A percentile compares a stretch with the other conserved stretches of the same genome.
phyloP scores from a whole-genome alignment of 2,113 vertebrate species.

The Rhinolophus sinicus region DNA sequence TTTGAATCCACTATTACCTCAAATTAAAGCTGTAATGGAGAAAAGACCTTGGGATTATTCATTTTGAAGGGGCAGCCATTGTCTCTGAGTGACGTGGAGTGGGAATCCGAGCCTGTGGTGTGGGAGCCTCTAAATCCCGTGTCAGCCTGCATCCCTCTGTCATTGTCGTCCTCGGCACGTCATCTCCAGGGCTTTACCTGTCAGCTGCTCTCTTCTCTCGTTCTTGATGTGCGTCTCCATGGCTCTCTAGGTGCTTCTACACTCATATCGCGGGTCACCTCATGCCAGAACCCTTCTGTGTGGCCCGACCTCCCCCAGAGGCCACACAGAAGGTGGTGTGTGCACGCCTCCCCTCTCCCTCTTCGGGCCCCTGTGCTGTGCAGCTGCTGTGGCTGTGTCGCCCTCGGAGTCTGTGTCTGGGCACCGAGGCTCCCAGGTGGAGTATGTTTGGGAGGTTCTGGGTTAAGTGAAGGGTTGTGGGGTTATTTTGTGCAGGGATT shows the following conservation, averaged over 20 bases:
- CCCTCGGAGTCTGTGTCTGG: not conserved
- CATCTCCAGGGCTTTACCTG: not conserved
- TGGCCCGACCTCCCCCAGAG: not conserved
- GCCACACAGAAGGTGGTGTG: not conserved
- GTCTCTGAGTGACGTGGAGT: too few species aligned
- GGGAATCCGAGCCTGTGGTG: not conserved
- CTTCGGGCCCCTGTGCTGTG: not conserved
- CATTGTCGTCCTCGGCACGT: not conserved
- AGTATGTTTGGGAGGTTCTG: fast-evolving
- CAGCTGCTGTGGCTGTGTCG: not conserved
- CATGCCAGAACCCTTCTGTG: not conserved
- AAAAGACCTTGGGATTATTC: not conserved
- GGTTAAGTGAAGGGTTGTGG: not conserved
- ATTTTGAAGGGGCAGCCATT: not conserved
- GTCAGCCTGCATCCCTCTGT: fast-evolving
- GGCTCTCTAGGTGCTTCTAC: not conserved
- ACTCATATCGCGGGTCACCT: not conserved
- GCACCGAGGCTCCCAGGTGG: too few species aligned
- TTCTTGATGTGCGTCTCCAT: fast-evolving
- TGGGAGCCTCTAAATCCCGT: not conserved
- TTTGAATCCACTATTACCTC: not conserved
- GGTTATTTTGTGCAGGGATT: not conserved
- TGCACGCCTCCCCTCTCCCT: not conserved
- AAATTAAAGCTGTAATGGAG: not conserved
- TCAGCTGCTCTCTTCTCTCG: not conserved